Evolutionary conservation across 23 tunicate genomes (phyloP).

Genomic region (Styela plicata): DNA sequence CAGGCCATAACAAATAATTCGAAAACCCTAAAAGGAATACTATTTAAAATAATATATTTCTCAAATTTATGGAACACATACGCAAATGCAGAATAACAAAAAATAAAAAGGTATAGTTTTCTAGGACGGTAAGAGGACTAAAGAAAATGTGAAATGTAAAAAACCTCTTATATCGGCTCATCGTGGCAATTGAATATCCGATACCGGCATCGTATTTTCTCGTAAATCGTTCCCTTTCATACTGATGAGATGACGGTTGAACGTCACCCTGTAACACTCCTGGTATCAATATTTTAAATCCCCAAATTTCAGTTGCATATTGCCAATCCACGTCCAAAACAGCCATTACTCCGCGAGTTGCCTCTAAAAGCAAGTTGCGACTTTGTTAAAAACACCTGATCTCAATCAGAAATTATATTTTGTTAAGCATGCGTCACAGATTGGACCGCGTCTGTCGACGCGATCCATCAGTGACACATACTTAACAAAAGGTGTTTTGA

Average conservation of each 20-base stretch:
- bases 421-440: background rate
- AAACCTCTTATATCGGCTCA: constrained; percentile 29
- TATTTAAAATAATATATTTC: too few species aligned
- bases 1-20: too few species aligned
- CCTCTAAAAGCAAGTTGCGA: background rate
- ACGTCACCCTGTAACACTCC: constrained; percentile 8
- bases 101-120: too few species aligned
- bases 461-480: too few species aligned
- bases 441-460: background rate
- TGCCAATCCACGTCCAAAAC: constrained; percentile 34
- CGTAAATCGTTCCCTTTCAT: background rate
- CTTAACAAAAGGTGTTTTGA: too few species aligned
- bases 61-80: too few species aligned
- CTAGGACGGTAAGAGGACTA: too few species aligned
- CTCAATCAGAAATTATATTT: background rate
- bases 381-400: background rate
- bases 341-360: constrained; percentile 17
- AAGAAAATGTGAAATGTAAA: too few species aligned
- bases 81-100: too few species aligned
- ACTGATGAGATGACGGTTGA: constrained; percentile 1
- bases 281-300: constrained; percentile 4
- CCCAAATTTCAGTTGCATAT: constrained; percentile 17
- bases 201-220: background rate
- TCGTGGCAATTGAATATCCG: background rate
- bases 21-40: too few species aligned